Evolutionary conservation across 2,113 vertebrate genomes (phyloP), one percentile per base, ranked within the genome.

Genomic region (Poicephalus meyeri): DNA sequence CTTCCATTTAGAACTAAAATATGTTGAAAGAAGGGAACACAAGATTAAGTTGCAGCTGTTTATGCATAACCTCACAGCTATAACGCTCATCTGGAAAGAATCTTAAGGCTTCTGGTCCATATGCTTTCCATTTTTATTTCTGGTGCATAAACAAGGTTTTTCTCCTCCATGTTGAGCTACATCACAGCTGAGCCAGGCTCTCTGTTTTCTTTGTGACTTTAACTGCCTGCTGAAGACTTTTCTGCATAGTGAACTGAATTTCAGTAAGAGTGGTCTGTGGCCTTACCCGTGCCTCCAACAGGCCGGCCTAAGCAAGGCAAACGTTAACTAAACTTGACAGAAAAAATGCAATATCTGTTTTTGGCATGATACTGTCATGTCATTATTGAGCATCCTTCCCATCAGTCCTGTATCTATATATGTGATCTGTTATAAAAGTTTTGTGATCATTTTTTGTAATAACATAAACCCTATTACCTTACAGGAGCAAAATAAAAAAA

Each of bases 341-440:
- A 26, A 4, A 72, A 89, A 88, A 65, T 14, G n/a, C 23, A 47
- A 5, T 16, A 11, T 23, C 87, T 61, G 2, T 31, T 80, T 63
- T 17, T 58, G 58, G 42, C 0, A 0, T 33, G 52, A 33, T 55
- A 28, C 0, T 0, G 3, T 74, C 16, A 6, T 23, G 47, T 37
- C 29, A 7, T 60, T 41, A 55, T 33, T 1, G 0, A 50, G 35
- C 13, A 42, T 33, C n/a, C 20, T 91, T 49, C 28, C 71, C 52
- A 19, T 16, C 16, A n/a, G 35, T 49, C 12, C 47, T 68, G 6
- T 64, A 35, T 28, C 24, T 52, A 3, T 9, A 7, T 35, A 6
- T 5, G 4, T 31, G 28, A 58, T 58, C 21, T 52, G 9, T 31
- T 72, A 46, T 1, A 1, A 13, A 77, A 37, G 10, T 61, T 58